Base-by-base conservation (phyloP, 2,797 vertebrate species). In the Galagoides demidoff region DNA sequence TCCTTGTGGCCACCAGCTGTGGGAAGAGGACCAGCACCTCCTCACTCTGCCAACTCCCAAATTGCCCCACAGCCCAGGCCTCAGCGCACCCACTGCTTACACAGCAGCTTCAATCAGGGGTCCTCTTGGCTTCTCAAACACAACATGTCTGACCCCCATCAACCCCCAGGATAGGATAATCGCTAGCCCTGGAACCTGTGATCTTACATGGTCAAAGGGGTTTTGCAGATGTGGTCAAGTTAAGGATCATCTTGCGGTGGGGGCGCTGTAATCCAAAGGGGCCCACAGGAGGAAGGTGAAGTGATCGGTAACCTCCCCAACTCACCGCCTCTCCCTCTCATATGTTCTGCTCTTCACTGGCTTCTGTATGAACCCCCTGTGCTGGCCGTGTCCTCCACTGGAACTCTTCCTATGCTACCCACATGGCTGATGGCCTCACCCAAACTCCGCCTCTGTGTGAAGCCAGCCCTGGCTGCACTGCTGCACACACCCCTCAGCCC, bases 391-490 rank as follows among this genome's bases (percentile, higher is more conserved):
- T n/a, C 52, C 64, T n/a, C 49, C 9, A 19, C 83, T 19, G 64
- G 39, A 23, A 57, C 34, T 11, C 63, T 19, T 63, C 27, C 43
- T 45, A 2, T 12, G n/a, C 9, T 5, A 8, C 8, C 16, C 25
- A 49, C 59, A 13, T 5, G 0, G 43, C 64, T 27, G 57, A 20
- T 10, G 34, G 34, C 59, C 52, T 14, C 12, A 45, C 13, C 19
- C 57, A 22, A 3, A 55, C 2, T 66, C 31, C 4, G 13, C 59
- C 57, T 73, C 19, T 13, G 49, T 49, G 34, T 17, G 34, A 82
- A 55, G n/a, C 61, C 7, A 10, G 45, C 64, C 14, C 2, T 0
- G 5, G 52, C 39, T 7, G 0, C 52, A 9, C 52, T 43, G 3
- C 37, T 22, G 34, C 20, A 29, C 63, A 23, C 14, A 43, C 29